Percentiles rank a stretch among this genome's conserved stretches.
Conservation (phyloP, 2,797 vertebrate species). For the Mus minutoides region DNA sequence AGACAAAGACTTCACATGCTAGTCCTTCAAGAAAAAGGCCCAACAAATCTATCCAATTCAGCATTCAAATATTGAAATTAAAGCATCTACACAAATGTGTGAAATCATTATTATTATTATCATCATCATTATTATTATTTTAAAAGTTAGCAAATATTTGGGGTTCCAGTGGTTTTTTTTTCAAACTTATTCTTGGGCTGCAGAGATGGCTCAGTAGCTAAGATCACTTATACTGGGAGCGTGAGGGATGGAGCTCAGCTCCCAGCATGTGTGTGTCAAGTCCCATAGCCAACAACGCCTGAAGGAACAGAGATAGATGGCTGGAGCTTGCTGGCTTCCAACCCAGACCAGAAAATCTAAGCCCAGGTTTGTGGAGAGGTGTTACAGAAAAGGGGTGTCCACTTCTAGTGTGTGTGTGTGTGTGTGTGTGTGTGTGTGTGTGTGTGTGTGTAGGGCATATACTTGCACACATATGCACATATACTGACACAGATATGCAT, state of each 20-base stretch:
- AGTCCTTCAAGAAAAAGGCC: conserved; percentile 6
- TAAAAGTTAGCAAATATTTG: conserved; percentile 50
- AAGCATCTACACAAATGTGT: neutral
- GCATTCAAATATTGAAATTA: conserved; percentile 28
- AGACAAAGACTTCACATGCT: conserved; percentile 22
- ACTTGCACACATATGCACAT: neutral
- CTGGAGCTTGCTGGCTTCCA: neutral
- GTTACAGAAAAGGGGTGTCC: neutral
- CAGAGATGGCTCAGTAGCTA: neutral
- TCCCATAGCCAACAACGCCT: too few species aligned
- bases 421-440: neutral
- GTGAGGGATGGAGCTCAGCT: neutral
- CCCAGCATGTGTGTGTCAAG: neutral
- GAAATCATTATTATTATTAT: neutral
- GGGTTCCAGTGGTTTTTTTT: neutral
- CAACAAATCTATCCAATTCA: conserved; percentile 24
- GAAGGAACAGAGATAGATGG: neutral
- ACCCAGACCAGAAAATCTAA: neutral
- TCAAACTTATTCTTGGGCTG: neutral
- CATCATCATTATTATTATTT: neutral
- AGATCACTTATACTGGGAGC: neutral
- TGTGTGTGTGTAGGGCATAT: too few species aligned
- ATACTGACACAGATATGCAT: neutral
- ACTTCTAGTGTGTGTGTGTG: neutral
- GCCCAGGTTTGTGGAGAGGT: neutral